A percentile compares a stretch with the other conserved stretches of the same genome.
Conservation (phyloP, 2,113 vertebrate species). For the Rhinoderma darwinii region DNA sequence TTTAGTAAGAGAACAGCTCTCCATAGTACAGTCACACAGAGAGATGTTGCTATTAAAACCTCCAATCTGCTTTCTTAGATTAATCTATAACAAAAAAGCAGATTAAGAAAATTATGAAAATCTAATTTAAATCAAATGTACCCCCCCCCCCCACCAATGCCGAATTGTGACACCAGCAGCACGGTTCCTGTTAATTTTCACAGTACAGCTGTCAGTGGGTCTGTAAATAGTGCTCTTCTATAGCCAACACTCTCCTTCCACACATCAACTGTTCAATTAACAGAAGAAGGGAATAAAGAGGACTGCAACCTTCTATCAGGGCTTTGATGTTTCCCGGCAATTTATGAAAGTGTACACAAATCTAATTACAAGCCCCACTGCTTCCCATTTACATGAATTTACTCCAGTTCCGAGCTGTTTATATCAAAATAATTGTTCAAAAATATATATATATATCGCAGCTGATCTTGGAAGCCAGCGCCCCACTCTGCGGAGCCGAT, state of each 20-base stretch:
- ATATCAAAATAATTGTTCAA: slow-evolving; percentile 75
- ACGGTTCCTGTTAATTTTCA: slow-evolving; percentile 76
- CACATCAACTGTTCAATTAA: slow-evolving; percentile 79
- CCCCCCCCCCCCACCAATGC: slow-evolving; percentile 64
- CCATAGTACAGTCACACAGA: neutral
- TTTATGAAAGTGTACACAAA: slow-evolving; percentile 78
- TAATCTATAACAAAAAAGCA: slow-evolving; percentile 30
- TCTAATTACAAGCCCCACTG: slow-evolving; percentile 77
- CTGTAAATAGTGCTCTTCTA: slow-evolving; percentile 72
- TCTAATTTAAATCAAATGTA: slow-evolving; percentile 67
- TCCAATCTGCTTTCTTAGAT: slow-evolving; percentile 62
- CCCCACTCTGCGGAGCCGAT: slow-evolving; percentile 60
- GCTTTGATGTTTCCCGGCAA: slow-evolving; percentile 75
- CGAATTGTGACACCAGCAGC: slow-evolving; percentile 70
- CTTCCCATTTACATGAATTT: slow-evolving; percentile 75
- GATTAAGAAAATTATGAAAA: slow-evolving; percentile 60
- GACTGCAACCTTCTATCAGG: slow-evolving; percentile 70
- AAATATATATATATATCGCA: slow-evolving; percentile 64
- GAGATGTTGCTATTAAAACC: slow-evolving; percentile 47
- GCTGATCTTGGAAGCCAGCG: slow-evolving; percentile 60
- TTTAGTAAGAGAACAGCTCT: neutral
- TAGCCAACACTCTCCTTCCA: slow-evolving; percentile 73
- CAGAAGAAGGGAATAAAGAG: slow-evolving; percentile 75
- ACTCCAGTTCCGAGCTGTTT: slow-evolving; percentile 72
- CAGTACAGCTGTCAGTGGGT: slow-evolving; percentile 75